Percentiles rank a stretch among this genome's conserved stretches.
Conservation (phyloP, 1,140 invertebrate species). For the Maconellicoccus hirsutus region DNA sequence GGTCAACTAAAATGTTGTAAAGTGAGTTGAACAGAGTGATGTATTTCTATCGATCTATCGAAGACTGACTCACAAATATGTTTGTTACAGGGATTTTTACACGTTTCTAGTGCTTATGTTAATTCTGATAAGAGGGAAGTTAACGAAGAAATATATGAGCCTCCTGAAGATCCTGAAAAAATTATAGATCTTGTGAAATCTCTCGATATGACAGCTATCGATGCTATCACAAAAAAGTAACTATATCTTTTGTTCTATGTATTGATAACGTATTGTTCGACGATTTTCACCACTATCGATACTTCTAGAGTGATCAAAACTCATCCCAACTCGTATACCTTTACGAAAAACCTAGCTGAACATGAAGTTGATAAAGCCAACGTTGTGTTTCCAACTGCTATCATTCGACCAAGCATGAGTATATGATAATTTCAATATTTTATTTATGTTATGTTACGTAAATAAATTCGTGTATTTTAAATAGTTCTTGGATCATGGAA, state of each 20-base stretch:
- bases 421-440: conserved; percentile 33
- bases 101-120: conserved; percentile 82
- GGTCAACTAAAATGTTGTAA: conserved; percentile 58
- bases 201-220: conserved; percentile 53
- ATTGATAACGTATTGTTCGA: neutral
- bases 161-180: conserved; percentile 67
- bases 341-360: conserved; percentile 84
- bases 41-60: neutral
- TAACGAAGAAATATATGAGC: conserved; percentile 71
- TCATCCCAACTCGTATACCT: conserved; percentile 84
- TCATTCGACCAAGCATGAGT: conserved; percentile 94
- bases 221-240: conserved; percentile 52
- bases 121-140: conserved; percentile 55
- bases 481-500: conserved; percentile 80
- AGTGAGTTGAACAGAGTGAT: conserved; percentile 42
- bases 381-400: conserved; percentile 61
- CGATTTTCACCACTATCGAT: conserved; percentile 12
- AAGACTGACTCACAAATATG: neutral
- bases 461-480: conserved; percentile 29
- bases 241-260: conserved; percentile 25
- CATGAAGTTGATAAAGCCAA: conserved; percentile 64
- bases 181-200: conserved; percentile 64
- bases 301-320: conserved; percentile 51
- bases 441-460: neutral
- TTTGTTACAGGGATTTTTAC: conserved; percentile 51